Percentiles rank a stretch among this genome's conserved stretches.
These are phyloP conservation scores for Hippoglossus stenolepis DNA, from an alignment of 2,113 vertebrate species.

Conservation along the genomic window DNA sequence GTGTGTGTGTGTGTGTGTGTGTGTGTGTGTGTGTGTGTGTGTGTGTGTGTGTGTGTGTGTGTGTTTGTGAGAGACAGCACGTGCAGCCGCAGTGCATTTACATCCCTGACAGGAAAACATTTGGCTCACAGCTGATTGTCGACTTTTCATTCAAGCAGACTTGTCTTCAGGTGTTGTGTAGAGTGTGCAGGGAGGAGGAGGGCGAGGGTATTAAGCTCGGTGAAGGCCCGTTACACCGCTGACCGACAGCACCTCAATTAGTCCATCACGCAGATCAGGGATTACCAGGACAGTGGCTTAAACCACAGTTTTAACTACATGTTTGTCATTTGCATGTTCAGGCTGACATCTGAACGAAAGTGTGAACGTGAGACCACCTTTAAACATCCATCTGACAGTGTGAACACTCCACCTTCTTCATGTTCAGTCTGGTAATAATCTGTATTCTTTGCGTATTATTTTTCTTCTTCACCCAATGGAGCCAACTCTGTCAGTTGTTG, in stretches of 20 bases:
- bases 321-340: conserved; percentile 15
- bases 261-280: conserved; percentile 48
- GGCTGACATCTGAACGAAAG: background rate
- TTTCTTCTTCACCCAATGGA: too few relatives aligned
- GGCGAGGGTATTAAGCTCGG: conserved; percentile 4
- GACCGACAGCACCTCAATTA: conserved; percentile 63
- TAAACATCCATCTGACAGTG: background rate
- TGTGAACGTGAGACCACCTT: background rate
- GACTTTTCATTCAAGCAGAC: conserved; percentile 25
- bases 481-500: too few relatives aligned
- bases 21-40: background rate
- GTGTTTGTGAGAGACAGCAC: too few relatives aligned
- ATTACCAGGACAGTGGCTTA: conserved; percentile 50
- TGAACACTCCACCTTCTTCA: background rate
- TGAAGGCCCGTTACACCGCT: conserved; percentile 33
- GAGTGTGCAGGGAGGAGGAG: background rate
- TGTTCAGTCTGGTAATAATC: background rate
- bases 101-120: conserved; percentile 17
- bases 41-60: background rate
- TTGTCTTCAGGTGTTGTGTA: background rate
- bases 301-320: conserved; percentile 51
- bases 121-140: conserved; percentile 24
- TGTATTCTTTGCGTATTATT: too few relatives aligned
- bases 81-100: conserved; percentile 17
- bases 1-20: too few relatives aligned